A percentile compares a stretch with the other conserved stretches of the same genome.
Conservation (phyloP, 2,113 vertebrate genomes). For the Orcinus orca region DNA sequence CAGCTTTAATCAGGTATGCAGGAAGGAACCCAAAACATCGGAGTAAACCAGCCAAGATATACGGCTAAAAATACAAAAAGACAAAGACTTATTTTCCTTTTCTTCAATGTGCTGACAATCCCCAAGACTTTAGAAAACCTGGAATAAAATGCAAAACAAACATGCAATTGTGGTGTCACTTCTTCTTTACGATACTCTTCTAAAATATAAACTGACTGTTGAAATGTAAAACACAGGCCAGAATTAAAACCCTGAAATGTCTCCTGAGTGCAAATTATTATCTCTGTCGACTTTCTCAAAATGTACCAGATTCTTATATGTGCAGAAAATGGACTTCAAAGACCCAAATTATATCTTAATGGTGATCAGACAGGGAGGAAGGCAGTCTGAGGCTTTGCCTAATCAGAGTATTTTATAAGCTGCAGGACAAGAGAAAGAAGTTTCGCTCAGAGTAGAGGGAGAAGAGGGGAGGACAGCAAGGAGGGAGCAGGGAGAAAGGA, state of each 20-base stretch:
- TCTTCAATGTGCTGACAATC: not conserved
- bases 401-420: not conserved
- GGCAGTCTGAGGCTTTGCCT: not conserved
- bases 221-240: not conserved
- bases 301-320: not conserved
- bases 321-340: not conserved
- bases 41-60: not conserved
- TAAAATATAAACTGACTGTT: not conserved
- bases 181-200: not conserved
- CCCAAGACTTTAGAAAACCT: not conserved
- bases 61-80: not conserved
- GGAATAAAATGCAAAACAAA: not conserved
- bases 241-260: not conserved
- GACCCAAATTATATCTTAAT: not conserved
- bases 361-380: not conserved
- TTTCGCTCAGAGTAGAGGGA: not conserved
- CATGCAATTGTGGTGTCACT: not conserved
- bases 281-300: not conserved
- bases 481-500: not conserved
- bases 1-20: not conserved
- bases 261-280: conserved; percentile 7
- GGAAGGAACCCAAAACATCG: not conserved
- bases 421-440: not conserved
- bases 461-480: not conserved
- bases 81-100: not conserved